A percentile compares a stretch with the other conserved stretches of the same genome.
Evolutionary conservation across 1,140 invertebrate species (phyloP).

Genomic region (Rhizoglyphus robini): DNA sequence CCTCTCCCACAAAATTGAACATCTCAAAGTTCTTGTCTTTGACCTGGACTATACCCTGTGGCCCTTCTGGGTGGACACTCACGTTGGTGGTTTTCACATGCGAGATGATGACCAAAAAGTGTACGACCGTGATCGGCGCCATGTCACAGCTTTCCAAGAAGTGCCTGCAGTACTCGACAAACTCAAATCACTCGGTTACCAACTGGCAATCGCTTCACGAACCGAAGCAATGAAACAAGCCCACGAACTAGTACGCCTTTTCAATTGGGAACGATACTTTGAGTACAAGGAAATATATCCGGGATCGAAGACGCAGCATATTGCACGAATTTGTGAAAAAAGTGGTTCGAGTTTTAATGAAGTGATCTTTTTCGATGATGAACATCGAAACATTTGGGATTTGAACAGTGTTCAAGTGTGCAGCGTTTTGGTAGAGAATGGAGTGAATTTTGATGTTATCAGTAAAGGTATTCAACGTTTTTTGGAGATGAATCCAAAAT

Average conservation of each 20-base stretch:
- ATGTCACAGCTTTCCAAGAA: constrained; percentile 14
- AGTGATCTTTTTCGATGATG: constrained; percentile 59
- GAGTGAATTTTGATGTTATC: not conserved
- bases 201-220: constrained; percentile 29
- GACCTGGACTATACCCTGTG: constrained; percentile 23
- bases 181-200: constrained; percentile 18
- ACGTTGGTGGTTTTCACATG: not conserved
- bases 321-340: not conserved
- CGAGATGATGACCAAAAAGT: constrained; percentile 1
- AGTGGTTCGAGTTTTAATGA: constrained; percentile 27
- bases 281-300: constrained; percentile 59
- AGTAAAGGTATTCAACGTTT: constrained; percentile 5
- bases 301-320: constrained; percentile 42
- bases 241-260: constrained; percentile 47
- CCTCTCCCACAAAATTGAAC: constrained; percentile 9
- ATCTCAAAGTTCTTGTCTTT: constrained; percentile 18
- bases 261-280: constrained; percentile 58
- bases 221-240: constrained; percentile 50
- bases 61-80: constrained; percentile 22
- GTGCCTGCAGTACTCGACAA: constrained; percentile 16
- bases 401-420: constrained; percentile 37
- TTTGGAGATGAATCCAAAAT: too few relatives aligned
- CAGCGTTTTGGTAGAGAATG: constrained; percentile 19
- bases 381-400: constrained; percentile 46
- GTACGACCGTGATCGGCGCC: not conserved